phyloP scores from a whole-genome alignment of 2,888 invertebrate species.

The Nipponacmea schrenckii region DNA sequence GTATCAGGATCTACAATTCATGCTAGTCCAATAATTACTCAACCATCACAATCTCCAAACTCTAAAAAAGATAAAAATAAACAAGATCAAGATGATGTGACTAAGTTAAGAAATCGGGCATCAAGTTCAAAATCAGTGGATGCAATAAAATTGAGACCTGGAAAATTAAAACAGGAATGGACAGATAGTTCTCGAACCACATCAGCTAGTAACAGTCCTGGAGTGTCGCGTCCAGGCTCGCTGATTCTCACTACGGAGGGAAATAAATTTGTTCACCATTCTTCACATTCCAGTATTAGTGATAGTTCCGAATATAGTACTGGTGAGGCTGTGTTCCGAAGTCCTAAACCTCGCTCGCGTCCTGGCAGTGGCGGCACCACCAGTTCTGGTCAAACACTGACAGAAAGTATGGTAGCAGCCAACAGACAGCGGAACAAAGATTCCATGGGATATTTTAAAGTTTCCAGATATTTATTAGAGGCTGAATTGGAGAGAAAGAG shows the following conservation, averaged over 20 bases:
- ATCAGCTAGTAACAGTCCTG: neutral
- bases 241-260: slow-evolving; percentile 9
- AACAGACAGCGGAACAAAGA: neutral
- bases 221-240: slow-evolving; percentile 14
- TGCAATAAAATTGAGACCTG: neutral
- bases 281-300: slow-evolving; percentile 41
- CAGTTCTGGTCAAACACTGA: slow-evolving; percentile 36
- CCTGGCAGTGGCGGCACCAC: slow-evolving; percentile 29
- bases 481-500: neutral
- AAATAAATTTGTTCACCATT: slow-evolving; percentile 12
- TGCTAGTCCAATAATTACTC: slow-evolving; percentile 8
- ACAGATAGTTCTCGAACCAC: neutral
- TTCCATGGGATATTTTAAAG: neutral
- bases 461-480: neutral
- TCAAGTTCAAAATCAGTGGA: neutral
- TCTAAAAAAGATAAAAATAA: slow-evolving; percentile 5
- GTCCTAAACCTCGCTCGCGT: slow-evolving; percentile 17
- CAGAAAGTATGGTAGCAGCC: slow-evolving; percentile 25
- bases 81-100: neutral
- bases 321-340: slow-evolving; percentile 38
- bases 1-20: slow-evolving; percentile 8
- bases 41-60: slow-evolving; percentile 6
- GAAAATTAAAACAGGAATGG: neutral
- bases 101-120: neutral
- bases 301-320: slow-evolving; percentile 44